Evolutionary conservation across 37 sponge, comb jelly and placozoan genomes (phyloP).

Genomic region (Oopsacas minuta): DNA sequence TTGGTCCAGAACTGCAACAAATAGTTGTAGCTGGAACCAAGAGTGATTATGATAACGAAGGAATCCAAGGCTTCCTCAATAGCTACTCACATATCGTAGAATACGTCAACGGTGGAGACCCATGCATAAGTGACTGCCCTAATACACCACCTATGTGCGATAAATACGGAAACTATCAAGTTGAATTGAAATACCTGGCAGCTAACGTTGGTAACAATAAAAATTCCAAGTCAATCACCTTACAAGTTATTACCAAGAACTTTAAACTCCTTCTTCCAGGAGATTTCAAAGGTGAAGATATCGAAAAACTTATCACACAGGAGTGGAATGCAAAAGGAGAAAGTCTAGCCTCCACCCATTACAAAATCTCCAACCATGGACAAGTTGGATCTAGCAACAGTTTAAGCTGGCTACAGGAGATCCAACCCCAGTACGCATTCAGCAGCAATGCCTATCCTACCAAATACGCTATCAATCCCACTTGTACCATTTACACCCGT

Average conservation of each 20-base stretch:
- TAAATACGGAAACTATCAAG: not conserved
- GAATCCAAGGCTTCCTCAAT: not conserved
- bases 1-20: not conserved
- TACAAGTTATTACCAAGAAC: not conserved
- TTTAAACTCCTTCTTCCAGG: not conserved
- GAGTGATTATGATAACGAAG: not conserved
- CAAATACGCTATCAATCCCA: not conserved
- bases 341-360: not conserved
- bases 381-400: not conserved
- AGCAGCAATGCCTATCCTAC: conserved; percentile 2
- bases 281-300: not conserved
- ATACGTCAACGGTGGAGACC: not conserved
- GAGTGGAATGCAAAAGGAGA: not conserved
- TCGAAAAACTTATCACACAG: not conserved
- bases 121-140: conserved; percentile 12
- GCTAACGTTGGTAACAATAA: not conserved
- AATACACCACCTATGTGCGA: not conserved
- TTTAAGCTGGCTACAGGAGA: not conserved
- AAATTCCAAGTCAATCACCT: not conserved
- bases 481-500: not conserved
- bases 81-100: conserved; percentile 4
- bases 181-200: not conserved
- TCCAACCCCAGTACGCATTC: conserved; percentile 11
- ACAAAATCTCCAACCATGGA: conserved; percentile 12
- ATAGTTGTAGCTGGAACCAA: conserved; percentile 3